Evolutionary conservation across 2,797 vertebrate species (phyloP).

Genomic region (Eidolon dupreanum): DNA sequence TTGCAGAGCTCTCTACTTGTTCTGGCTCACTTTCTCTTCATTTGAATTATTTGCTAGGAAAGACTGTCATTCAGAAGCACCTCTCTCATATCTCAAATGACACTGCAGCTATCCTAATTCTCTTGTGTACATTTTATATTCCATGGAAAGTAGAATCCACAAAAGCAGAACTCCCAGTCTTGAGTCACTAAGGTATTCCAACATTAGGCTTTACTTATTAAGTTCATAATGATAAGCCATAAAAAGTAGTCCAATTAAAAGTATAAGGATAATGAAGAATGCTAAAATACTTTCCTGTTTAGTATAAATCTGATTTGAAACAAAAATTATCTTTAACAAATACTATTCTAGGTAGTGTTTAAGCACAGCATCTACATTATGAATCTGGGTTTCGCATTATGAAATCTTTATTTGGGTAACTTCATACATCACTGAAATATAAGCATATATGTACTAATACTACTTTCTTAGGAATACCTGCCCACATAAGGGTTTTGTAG

Average conservation of each 20-base stretch:
- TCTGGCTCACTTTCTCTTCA: neutral
- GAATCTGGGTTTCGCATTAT: neutral
- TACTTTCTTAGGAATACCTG: neutral
- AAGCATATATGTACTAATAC: neutral
- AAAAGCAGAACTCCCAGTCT: neutral
- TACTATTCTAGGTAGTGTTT: neutral
- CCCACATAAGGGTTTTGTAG: neutral
- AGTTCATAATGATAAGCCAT: neutral
- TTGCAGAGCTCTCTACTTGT: neutral
- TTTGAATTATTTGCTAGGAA: neutral
- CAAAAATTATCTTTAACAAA: slow-evolving; percentile 20
- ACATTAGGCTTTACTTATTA: neutral
- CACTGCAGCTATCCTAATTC: neutral
- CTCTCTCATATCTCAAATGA: neutral
- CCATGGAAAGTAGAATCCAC: neutral
- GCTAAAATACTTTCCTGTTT: neutral
- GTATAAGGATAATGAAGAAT: neutral
- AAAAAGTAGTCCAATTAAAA: neutral
- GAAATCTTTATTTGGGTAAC: neutral
- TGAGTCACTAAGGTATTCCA: neutral
- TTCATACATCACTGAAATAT: neutral
- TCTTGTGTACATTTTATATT: neutral
- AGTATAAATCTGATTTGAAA: neutral
- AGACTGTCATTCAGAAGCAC: neutral
- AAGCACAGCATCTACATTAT: neutral